Conservation (phyloP, 2,113 vertebrate species). For the Cyphomyrus plagiostoma region DNA sequence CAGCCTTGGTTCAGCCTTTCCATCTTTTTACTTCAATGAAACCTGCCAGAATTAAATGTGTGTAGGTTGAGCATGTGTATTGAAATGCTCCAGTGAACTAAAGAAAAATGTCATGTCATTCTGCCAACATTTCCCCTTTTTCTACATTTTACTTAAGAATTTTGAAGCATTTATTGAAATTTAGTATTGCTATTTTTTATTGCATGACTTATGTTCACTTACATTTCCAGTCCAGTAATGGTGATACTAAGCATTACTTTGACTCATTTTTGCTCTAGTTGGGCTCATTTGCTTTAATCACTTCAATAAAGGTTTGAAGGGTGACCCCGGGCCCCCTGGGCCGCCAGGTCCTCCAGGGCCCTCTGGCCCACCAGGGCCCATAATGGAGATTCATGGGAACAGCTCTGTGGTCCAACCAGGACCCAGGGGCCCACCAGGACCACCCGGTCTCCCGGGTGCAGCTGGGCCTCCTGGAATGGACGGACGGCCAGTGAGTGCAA, state of each 20-base stretch:
- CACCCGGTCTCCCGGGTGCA: conserved; percentile 54
- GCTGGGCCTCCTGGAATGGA: conserved; percentile 64
- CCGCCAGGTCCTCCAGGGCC: conserved; percentile 54
- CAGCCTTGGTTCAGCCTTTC: background rate
- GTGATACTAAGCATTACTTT: background rate
- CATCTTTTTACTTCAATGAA: background rate
- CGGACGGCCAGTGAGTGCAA: conserved; percentile 70
- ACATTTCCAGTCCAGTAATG: background rate
- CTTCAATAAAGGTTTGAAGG: conserved; percentile 59
- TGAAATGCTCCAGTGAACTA: background rate
- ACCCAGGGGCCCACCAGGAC: conserved; percentile 52
- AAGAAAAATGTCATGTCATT: background rate
- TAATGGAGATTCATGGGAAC: conserved; percentile 35
- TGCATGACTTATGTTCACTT: background rate
- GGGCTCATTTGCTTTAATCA: background rate
- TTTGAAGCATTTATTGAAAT: background rate
- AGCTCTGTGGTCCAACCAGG: conserved; percentile 54
- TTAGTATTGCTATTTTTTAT: background rate
- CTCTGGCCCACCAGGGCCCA: conserved; percentile 54
- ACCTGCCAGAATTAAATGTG: background rate
- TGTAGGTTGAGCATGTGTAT: background rate
- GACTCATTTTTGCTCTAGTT: background rate
- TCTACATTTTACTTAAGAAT: background rate
- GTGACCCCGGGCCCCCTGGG: conserved; percentile 64
- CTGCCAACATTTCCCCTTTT: background rate